Percentiles rank a stretch among this genome's conserved stretches.
These are phyloP conservation scores for Iguana delicatissima DNA, from an alignment of 2,797 vertebrate species.

Conservation along the genomic window DNA sequence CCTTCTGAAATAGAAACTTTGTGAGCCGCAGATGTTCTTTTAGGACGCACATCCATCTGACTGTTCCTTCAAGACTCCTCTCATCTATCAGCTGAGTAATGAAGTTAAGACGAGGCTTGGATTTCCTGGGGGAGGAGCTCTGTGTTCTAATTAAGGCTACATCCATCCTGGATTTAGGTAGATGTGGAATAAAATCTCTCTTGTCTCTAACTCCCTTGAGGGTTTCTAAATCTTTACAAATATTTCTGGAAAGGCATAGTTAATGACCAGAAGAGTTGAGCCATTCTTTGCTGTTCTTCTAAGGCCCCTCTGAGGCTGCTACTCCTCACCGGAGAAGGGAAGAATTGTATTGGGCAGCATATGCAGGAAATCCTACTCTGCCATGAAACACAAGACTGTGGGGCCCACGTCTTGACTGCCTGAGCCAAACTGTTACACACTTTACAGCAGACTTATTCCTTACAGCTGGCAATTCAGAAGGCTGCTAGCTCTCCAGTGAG, in stretches of 20 bases:
- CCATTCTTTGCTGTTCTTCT: not conserved
- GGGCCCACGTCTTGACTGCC: not conserved
- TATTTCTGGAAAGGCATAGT: not conserved
- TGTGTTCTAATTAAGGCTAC: constrained; percentile 67
- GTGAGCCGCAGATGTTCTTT: constrained; percentile 75
- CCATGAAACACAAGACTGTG: not conserved
- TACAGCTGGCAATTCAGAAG: not conserved
- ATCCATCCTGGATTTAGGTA: not conserved
- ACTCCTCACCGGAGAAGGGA: not conserved
- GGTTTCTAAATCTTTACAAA: constrained; percentile 33
- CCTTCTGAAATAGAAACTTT: constrained; percentile 78
- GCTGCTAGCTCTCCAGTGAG: not conserved
- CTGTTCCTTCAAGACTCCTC: constrained; percentile 76
- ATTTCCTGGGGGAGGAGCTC: constrained; percentile 59
- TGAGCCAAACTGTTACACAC: not conserved
- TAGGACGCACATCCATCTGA: constrained; percentile 70
- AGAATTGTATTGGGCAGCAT: not conserved
- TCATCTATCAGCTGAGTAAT: constrained; percentile 75
- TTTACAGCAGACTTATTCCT: not conserved
- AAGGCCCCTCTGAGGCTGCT: not conserved
- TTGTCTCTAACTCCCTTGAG: not conserved
- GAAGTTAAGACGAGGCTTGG: constrained; percentile 55
- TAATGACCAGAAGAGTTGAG: not conserved
- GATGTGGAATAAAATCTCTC: not conserved
- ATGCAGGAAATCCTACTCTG: not conserved